Evolutionary conservation across 1,140 invertebrate genomes (phyloP).

Genomic region (Neotoxoptera formosana): DNA sequence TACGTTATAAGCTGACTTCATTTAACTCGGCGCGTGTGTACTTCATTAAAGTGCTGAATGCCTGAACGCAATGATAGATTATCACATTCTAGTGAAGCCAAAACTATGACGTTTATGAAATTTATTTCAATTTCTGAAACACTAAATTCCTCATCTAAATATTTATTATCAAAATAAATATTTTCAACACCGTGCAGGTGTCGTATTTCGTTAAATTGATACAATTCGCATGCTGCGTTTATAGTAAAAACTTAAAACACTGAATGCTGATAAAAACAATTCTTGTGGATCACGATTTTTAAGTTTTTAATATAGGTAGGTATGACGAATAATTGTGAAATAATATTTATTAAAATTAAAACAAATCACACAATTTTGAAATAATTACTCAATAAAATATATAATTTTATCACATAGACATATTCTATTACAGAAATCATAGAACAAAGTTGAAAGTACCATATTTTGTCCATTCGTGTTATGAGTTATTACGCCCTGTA

Average conservation of each 20-base stretch:
- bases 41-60: neutral
- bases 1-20: neutral
- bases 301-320: neutral
- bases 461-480: neutral
- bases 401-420: neutral
- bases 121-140: neutral
- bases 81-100: neutral
- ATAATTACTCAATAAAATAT: neutral
- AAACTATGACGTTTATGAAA: neutral
- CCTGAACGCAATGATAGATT: neutral
- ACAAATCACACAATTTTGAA: neutral
- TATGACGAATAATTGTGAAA: neutral
- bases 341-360: neutral
- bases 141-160: neutral
- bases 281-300: neutral
- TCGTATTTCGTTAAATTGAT: conserved; percentile 1
- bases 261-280: neutral
- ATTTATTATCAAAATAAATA: conserved; percentile 13
- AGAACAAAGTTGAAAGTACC: neutral
- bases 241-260: neutral
- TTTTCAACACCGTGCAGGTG: neutral
- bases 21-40: neutral
- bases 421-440: neutral
- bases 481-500: neutral
- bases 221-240: neutral